These are phyloP conservation scores for Distichodus sexfasciatus DNA, from an alignment of 2,797 vertebrate genomes.

Conservation along the genomic window DNA sequence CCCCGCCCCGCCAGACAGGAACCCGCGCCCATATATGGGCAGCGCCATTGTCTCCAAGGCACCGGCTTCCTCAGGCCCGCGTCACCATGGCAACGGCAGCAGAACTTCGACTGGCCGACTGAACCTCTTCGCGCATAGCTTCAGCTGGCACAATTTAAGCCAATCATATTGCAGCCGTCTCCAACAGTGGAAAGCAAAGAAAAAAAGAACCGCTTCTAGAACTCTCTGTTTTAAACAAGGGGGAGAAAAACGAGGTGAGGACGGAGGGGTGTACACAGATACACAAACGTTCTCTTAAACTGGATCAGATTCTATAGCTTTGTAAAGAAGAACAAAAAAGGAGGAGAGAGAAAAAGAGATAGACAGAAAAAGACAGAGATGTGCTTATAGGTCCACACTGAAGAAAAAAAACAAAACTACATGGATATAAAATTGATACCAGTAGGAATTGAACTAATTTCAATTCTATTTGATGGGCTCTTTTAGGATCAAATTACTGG, in stretches of 20 bases:
- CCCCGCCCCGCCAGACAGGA: slow-evolving; percentile 67
- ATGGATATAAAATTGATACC: too few species aligned
- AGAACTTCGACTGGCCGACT: slow-evolving; percentile 49
- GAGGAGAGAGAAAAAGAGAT: too few species aligned
- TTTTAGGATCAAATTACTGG: too few species aligned
- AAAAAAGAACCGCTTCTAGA: slow-evolving; percentile 34
- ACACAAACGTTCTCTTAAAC: too few species aligned
- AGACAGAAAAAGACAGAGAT: too few species aligned
- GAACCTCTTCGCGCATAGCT: slow-evolving; percentile 34
- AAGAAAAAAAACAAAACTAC: too few species aligned
- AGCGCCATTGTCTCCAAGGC: slow-evolving; percentile 64
- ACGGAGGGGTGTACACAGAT: too few species aligned
- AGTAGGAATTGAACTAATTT: too few species aligned
- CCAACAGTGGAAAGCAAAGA: background rate
- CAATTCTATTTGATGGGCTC: too few species aligned
- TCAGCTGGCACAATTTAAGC: slow-evolving; percentile 49
- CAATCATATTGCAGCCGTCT: slow-evolving; percentile 44
- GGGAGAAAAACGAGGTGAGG: background rate
- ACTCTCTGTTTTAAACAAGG: background rate
- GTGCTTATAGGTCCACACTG: too few species aligned
- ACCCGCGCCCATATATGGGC: slow-evolving; percentile 72
- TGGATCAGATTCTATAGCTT: too few species aligned
- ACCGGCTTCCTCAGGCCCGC: slow-evolving; percentile 59
- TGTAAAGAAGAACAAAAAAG: too few species aligned
- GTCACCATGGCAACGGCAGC: slow-evolving; percentile 72